phyloP scores from a whole-genome alignment of 1,140 invertebrate genomes.

The Elymnias hypermnestra region DNA sequence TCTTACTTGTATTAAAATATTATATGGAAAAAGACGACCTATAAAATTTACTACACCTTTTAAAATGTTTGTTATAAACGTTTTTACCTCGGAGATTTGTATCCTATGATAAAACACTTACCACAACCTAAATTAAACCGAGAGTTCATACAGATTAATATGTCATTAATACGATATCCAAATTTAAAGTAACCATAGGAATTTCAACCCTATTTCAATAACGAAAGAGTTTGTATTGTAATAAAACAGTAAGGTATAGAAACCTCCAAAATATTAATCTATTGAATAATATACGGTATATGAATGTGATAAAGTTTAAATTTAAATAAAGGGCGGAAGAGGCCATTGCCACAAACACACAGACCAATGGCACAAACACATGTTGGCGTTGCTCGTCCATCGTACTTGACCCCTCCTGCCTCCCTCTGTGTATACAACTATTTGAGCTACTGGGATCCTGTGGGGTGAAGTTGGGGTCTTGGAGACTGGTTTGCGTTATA shows the following conservation, averaged over 20 bases:
- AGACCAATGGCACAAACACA: constrained; percentile 61
- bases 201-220: constrained; percentile 13
- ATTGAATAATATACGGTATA: no score
- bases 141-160: constrained; percentile 37
- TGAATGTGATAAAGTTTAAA: constrained; percentile 36
- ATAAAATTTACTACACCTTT: no score
- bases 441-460: constrained; percentile 8
- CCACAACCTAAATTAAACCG: constrained; percentile 32
- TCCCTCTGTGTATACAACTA: constrained; percentile 11
- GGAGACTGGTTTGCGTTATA: constrained; percentile 36
- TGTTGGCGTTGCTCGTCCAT: constrained; percentile 47
- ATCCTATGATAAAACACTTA: constrained; percentile 20
- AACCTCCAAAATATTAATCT: constrained; percentile 26
- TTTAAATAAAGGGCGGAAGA: constrained; percentile 29
- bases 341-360: constrained; percentile 52
- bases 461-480: constrained; percentile 28
- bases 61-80: no score
- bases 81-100: constrained; percentile 13
- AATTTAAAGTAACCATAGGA: constrained; percentile 14
- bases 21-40: no score
- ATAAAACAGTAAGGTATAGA: constrained; percentile 18
- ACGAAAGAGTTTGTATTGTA: constrained; percentile 14
- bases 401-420: constrained; percentile 32
- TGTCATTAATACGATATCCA: constrained; percentile 39
- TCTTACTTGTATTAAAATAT: no score